These are phyloP conservation scores for Amblyopsis rosae DNA, from an alignment of 2,113 vertebrate species.

Conservation along the genomic window DNA sequence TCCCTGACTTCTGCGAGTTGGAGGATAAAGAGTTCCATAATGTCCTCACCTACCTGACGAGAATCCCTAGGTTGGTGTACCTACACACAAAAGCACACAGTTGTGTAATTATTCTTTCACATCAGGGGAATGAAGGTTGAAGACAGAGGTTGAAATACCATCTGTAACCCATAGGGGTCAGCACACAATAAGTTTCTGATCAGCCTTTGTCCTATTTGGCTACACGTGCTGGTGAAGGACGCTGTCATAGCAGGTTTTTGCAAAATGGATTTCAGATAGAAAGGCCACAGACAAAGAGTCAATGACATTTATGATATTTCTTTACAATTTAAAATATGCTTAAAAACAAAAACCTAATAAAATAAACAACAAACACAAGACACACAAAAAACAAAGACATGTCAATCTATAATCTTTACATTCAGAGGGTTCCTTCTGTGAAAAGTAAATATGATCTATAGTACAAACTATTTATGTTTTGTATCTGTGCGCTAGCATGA, in stretches of 20 bases:
- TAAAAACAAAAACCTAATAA: background rate
- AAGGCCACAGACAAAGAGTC: background rate
- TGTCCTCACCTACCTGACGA: slow-evolving; percentile 91
- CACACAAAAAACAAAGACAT: background rate
- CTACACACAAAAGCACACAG: background rate
- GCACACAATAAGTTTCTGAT: background rate
- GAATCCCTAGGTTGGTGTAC: slow-evolving; percentile 84
- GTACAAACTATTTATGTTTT: too few relatives aligned
- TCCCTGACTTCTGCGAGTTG: slow-evolving; percentile 87
- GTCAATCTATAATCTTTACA: too few relatives aligned
- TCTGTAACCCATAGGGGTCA: slow-evolving; percentile 38
- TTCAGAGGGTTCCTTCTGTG: too few relatives aligned
- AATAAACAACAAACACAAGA: background rate
- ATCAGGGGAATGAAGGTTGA: too few relatives aligned
- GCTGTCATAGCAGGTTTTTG: background rate
- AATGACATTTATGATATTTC: background rate
- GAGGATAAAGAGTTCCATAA: slow-evolving; percentile 89
- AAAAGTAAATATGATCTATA: too few relatives aligned
- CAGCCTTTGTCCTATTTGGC: too few relatives aligned
- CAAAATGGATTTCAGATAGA: background rate
- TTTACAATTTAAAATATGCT: background rate
- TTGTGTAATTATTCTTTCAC: background rate
- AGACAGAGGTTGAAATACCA: slow-evolving; percentile 25
- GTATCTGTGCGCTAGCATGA: too few relatives aligned
- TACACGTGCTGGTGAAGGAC: background rate